Evolutionary conservation across 1,140 invertebrate genomes (phyloP).

Genomic region (Pomacea maculata): DNA sequence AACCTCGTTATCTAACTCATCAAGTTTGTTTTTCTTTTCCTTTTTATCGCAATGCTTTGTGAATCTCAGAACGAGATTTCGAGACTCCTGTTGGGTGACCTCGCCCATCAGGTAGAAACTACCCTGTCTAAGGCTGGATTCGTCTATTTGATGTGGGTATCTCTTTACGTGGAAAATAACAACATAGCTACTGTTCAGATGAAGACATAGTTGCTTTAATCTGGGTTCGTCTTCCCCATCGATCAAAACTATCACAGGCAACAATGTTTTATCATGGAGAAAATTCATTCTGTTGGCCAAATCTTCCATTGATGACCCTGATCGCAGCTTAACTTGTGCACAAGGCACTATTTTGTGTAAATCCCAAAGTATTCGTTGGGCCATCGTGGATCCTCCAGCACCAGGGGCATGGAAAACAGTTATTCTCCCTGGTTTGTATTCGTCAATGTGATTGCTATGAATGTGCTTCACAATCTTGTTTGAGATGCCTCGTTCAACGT

Average conservation of each 20-base stretch:
- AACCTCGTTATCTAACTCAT: constrained; percentile 23
- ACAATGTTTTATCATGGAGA: constrained; percentile 27
- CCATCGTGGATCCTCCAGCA: constrained; percentile 35
- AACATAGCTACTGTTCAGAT: constrained; percentile 19
- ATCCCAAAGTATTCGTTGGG: constrained; percentile 37
- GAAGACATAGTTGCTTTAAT: constrained; percentile 23
- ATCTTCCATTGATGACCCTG: constrained; percentile 20
- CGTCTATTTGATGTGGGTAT: constrained; percentile 18
- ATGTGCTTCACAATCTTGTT: constrained; percentile 25
- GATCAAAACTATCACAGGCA: constrained; percentile 34
- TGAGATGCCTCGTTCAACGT: constrained; percentile 34
- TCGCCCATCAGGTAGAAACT: constrained; percentile 24
- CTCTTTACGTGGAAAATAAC: constrained; percentile 34
- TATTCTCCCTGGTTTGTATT: constrained; percentile 25
- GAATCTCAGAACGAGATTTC: constrained; percentile 16
- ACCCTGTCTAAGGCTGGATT: background rate
- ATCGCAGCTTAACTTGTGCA: constrained; percentile 25
- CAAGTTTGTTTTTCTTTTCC: constrained; percentile 11
- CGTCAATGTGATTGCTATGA: constrained; percentile 11
- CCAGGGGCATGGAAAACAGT: constrained; percentile 35
- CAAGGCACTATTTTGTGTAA: constrained; percentile 27
- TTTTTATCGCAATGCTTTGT: background rate
- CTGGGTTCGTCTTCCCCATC: constrained; percentile 44
- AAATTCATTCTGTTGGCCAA: constrained; percentile 23
- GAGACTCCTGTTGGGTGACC: constrained; percentile 27